These are phyloP conservation scores for Pipistrellus nathusii DNA, from an alignment of 2,797 vertebrate species.

Conservation along the genomic window DNA sequence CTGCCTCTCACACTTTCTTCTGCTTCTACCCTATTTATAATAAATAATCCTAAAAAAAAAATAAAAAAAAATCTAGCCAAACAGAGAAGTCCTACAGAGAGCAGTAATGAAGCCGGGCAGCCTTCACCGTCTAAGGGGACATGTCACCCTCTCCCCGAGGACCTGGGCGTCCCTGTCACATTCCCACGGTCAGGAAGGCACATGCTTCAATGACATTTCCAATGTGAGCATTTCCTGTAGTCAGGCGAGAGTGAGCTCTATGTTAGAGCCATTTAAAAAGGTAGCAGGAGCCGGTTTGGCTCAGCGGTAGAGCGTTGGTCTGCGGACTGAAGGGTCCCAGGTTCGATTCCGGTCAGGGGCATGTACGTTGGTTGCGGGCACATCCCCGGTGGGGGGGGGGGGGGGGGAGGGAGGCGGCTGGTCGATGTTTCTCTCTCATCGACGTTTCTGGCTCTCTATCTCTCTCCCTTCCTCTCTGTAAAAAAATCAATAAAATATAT, in stretches of 20 bases:
- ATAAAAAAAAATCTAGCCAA: not conserved
- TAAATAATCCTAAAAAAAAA: not conserved
- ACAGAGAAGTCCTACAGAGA: not conserved
- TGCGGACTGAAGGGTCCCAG: no score
- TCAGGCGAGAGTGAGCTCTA: not conserved
- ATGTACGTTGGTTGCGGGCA: no score
- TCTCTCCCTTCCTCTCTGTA: no score
- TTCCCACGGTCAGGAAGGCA: not conserved
- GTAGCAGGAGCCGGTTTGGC: not conserved
- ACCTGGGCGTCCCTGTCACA: not conserved
- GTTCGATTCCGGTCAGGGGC: no score
- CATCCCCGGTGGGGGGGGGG: no score
- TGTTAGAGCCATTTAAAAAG: not conserved
- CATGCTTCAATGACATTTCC: not conserved
- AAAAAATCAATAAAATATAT: no score
- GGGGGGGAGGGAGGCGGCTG: no score
- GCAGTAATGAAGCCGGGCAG: not conserved
- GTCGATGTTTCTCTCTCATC: no score
- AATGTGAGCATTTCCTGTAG: slow-evolving; percentile 5
- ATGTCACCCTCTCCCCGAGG: not conserved
- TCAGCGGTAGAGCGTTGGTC: no score
- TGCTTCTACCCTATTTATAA: not conserved
- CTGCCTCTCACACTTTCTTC: slow-evolving; percentile 27
- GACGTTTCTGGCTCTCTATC: no score
- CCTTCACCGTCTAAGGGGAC: not conserved